phyloP scores from a whole-genome alignment of 2,888 invertebrate species.

The Physocephala rufipes region DNA sequence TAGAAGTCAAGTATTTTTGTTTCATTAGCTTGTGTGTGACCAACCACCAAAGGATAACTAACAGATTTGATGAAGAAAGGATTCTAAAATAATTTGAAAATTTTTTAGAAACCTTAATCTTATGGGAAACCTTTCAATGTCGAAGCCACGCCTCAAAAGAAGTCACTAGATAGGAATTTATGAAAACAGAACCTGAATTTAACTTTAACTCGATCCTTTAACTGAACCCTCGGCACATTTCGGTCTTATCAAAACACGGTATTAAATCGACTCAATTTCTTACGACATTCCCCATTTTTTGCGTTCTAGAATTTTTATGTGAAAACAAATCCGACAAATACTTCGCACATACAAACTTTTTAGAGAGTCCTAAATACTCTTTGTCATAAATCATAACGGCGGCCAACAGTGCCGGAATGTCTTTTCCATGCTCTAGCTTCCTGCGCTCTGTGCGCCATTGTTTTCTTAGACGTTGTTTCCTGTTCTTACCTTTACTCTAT shows the following conservation, averaged over 20 bases:
- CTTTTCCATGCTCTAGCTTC: conserved; percentile 37
- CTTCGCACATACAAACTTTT: conserved; percentile 48
- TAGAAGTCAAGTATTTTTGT: too few relatives aligned
- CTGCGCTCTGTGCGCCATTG: conserved; percentile 49
- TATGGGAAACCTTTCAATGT: too few relatives aligned
- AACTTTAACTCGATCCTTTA: conserved; percentile 27
- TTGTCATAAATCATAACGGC: conserved; percentile 47
- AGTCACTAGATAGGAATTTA: too few relatives aligned
- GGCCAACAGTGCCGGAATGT: conserved; percentile 39
- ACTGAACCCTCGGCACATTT: too few relatives aligned
- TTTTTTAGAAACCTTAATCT: too few relatives aligned
- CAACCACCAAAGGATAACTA: too few relatives aligned
- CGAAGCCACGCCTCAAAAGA: too few relatives aligned
- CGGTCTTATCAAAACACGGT: conserved; percentile 34
- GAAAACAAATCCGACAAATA: conserved; percentile 36
- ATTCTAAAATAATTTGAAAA: too few relatives aligned
- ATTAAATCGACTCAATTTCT: conserved; percentile 31
- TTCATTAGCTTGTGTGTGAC: too few relatives aligned
- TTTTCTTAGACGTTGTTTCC: conserved; percentile 60
- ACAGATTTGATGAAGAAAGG: too few relatives aligned
- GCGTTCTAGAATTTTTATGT: conserved; percentile 39
- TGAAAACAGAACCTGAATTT: too few relatives aligned
- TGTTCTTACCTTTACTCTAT: conserved; percentile 51
- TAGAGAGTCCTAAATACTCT: conserved; percentile 34
- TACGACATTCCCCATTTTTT: conserved; percentile 36